These are phyloP conservation scores for Fistularia tabacaria DNA, from an alignment of 2,797 vertebrate genomes.

Conservation along the genomic window DNA sequence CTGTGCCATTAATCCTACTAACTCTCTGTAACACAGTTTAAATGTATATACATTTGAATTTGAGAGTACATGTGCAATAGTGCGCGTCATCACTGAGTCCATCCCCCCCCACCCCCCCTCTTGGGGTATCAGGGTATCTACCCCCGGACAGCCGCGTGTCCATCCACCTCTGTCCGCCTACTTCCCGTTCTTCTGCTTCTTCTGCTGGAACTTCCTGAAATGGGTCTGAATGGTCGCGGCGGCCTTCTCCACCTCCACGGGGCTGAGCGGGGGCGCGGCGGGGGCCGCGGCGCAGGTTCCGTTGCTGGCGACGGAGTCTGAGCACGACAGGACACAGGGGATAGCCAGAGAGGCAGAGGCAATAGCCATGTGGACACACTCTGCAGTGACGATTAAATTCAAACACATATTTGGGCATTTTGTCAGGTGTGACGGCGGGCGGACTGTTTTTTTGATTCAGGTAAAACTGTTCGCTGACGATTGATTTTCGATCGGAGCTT, in stretches of 20 bases:
- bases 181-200: constrained; percentile 74
- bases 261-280: constrained; percentile 49
- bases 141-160: not conserved
- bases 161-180: constrained; percentile 24
- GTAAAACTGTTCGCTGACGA: not conserved
- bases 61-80: not conserved
- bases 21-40: constrained; percentile 8
- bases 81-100: constrained; percentile 2
- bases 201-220: constrained; percentile 83
- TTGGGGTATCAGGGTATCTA: not conserved
- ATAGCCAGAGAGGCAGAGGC: constrained; percentile 55
- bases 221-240: constrained; percentile 82
- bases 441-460: constrained; percentile 35
- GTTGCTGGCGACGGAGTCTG: constrained; percentile 64
- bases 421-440: too few relatives aligned
- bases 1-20: constrained; percentile 12
- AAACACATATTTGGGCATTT: constrained; percentile 40
- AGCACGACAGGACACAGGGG: constrained; percentile 56
- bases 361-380: constrained; percentile 50
- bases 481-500: not conserved
- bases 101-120: constrained; percentile 7
- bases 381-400: constrained; percentile 46
- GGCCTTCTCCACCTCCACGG: constrained; percentile 65
- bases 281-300: constrained; percentile 27
- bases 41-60: constrained; percentile 26